Conservation (phyloP, 2,797 vertebrate genomes). For the Martes flavigula region DNA sequence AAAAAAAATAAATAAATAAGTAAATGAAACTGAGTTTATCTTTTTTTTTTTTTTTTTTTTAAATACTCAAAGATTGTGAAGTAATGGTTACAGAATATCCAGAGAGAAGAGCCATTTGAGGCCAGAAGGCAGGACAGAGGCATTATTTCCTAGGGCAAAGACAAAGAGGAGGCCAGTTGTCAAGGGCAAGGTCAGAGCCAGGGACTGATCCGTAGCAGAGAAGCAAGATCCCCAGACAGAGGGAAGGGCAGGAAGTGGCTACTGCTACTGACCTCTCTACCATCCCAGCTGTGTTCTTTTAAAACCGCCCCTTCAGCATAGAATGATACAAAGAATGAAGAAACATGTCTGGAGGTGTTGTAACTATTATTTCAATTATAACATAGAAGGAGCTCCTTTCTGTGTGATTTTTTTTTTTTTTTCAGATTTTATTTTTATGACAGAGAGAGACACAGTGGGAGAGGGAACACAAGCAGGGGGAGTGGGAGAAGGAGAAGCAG, state of each 20-base stretch:
- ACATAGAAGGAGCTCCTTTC: neutral
- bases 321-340: neutral
- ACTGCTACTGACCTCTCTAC: accelerated
- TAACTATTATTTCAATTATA: neutral
- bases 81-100: neutral
- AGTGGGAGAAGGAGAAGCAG: too few species aligned
- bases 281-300: neutral
- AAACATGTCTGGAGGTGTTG: neutral
- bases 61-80: neutral
- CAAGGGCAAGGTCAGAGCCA: neutral
- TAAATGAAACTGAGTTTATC: neutral
- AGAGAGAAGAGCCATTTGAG: neutral
- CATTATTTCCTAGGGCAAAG: neutral
- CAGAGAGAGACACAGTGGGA: too few species aligned
- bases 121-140: neutral
- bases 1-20: neutral
- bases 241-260: accelerated
- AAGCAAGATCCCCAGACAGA: neutral
- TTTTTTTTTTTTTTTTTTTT: neutral
- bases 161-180: neutral
- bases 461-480: too few species aligned
- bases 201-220: accelerated
- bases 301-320: neutral
- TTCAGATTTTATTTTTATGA: too few species aligned
- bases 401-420: neutral